Conservation (phyloP, 1,140 invertebrate species). For the Mesaphorura yosii region DNA sequence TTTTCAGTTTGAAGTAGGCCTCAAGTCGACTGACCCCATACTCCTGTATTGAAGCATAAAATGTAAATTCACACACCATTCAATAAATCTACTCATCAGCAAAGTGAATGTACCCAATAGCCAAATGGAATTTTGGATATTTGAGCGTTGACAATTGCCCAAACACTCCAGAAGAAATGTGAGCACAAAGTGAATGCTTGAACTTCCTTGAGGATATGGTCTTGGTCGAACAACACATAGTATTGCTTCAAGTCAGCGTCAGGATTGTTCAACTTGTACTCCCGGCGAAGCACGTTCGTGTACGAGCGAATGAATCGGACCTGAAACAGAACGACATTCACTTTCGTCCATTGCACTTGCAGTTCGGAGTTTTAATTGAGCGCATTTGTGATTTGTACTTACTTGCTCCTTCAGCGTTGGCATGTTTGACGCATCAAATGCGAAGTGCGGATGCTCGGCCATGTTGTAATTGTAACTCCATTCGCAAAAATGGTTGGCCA, state of each 20-base stretch:
- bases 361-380: background rate
- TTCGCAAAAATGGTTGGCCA: constrained; percentile 93
- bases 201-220: constrained; percentile 57
- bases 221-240: constrained; percentile 32
- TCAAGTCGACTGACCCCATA: constrained; percentile 28
- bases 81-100: background rate
- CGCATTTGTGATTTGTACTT: too few relatives aligned
- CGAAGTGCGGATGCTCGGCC: constrained; percentile 63
- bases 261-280: constrained; percentile 24
- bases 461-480: constrained; percentile 86
- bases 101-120: constrained; percentile 64
- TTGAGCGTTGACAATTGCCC: constrained; percentile 77
- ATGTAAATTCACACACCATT: background rate
- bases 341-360: background rate
- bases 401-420: constrained; percentile 64
- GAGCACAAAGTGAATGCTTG: constrained; percentile 69
- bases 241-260: constrained; percentile 22
- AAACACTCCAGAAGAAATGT: constrained; percentile 87
- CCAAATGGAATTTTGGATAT: constrained; percentile 84
- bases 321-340: constrained; percentile 29
- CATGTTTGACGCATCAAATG: constrained; percentile 51
- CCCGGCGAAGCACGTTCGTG: constrained; percentile 22
- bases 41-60: constrained; percentile 15
- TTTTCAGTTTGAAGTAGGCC: constrained; percentile 22
- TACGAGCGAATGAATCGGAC: constrained; percentile 36